Percentiles rank a stretch among this genome's conserved stretches.
Conservation (phyloP, 2,797 vertebrate genomes). For the Brachyrhaphis roseni region DNA sequence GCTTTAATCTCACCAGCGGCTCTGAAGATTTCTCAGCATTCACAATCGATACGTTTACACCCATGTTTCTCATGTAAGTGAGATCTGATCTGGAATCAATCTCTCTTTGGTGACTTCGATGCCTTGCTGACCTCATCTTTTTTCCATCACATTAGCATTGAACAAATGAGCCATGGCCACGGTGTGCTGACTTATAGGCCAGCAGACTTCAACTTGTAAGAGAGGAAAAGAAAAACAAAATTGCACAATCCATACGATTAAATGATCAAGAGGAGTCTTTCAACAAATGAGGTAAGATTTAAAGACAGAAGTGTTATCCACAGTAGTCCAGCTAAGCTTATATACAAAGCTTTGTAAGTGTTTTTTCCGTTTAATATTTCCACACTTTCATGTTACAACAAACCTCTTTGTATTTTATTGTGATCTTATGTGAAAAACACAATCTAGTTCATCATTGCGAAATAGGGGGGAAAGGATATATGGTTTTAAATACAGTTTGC, state of each 20-base stretch:
- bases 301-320: background rate
- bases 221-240: conserved; percentile 33
- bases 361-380: background rate
- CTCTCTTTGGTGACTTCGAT: conserved; percentile 57
- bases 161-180: conserved; percentile 58
- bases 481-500: background rate
- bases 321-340: background rate
- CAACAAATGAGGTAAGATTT: background rate
- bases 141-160: conserved; percentile 71
- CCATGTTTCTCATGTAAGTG: conserved; percentile 75
- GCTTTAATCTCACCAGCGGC: conserved; percentile 60
- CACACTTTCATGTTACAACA: background rate
- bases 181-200: conserved; percentile 10
- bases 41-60: conserved; percentile 73
- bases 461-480: background rate
- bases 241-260: conserved; percentile 27
- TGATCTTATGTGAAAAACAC: background rate
- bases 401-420: background rate
- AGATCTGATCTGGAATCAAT: conserved; percentile 79
- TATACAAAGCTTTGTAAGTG: background rate
- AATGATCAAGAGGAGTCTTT: background rate
- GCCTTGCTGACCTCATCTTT: conserved; percentile 73
- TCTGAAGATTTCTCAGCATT: conserved; percentile 62
- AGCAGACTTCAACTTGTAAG: conserved; percentile 21
- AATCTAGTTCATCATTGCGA: background rate